These are phyloP conservation scores for Thera obeliscata DNA, from an alignment of 2,888 invertebrate species.

Conservation along the genomic window DNA sequence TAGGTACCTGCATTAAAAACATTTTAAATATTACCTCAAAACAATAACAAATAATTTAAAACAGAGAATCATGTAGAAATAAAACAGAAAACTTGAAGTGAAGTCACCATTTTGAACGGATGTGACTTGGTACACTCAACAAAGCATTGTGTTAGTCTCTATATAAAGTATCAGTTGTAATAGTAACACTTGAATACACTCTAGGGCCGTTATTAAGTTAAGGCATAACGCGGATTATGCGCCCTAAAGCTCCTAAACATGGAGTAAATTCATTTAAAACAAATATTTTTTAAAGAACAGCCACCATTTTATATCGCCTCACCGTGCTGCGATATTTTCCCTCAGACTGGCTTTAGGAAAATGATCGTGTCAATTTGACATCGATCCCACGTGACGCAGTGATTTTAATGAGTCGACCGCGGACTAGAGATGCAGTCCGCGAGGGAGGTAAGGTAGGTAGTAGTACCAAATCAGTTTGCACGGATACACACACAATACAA, in stretches of 20 bases:
- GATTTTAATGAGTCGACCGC: conserved; percentile 88
- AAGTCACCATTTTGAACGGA: conserved; percentile 88
- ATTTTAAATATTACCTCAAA: neutral
- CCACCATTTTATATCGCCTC: conserved; percentile 85
- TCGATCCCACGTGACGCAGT: conserved; percentile 90
- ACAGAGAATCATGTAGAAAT: neutral
- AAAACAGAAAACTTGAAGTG: conserved; percentile 56
- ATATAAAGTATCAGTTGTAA: conserved; percentile 52
- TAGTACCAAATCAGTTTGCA: conserved; percentile 85
- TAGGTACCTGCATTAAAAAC: neutral
- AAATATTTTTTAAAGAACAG: conserved; percentile 74
- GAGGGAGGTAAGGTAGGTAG: conserved; percentile 87
- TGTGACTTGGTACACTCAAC: conserved; percentile 74
- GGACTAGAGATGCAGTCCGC: conserved; percentile 86
- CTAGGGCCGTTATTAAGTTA: conserved; percentile 56
- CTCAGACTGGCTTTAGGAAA: conserved; percentile 82
- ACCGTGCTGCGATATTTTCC: conserved; percentile 82
- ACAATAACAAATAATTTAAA: neutral
- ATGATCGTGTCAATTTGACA: conserved; percentile 86
- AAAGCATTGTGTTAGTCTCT: conserved; percentile 71
- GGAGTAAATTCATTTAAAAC: conserved; percentile 68
- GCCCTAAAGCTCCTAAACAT: conserved; percentile 54
- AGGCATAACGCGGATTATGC: conserved; percentile 51
- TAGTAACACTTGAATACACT: conserved; percentile 48
- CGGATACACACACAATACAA: conserved; percentile 86